These are phyloP conservation scores for Neria commutata DNA, from an alignment of 2,888 invertebrate genomes.

Conservation along the genomic window DNA sequence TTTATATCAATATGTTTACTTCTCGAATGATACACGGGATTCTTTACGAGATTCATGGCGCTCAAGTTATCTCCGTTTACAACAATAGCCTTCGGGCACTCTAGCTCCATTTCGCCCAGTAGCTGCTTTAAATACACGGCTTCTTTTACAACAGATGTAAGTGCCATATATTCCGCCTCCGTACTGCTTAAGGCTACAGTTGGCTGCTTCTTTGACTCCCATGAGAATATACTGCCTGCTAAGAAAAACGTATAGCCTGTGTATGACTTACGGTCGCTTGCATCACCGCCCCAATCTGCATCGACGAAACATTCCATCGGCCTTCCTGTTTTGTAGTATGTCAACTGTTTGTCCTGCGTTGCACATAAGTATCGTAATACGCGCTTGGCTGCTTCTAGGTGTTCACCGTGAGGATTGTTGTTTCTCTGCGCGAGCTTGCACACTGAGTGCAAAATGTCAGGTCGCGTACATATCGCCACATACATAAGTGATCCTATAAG, in stretches of 20 bases:
- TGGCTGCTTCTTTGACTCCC: no score
- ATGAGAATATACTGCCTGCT: no score
- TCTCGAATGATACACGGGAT: constrained; percentile 19
- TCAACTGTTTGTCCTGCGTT: constrained; percentile 25
- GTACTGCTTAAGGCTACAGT: no score
- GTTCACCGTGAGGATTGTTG: constrained; percentile 29
- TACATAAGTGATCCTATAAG: constrained; percentile 27
- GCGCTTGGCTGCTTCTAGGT: constrained; percentile 26
- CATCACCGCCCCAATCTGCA: constrained; percentile 33
- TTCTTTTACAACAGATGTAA: no score
- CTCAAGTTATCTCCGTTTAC: constrained; percentile 24
- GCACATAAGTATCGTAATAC: constrained; percentile 30
- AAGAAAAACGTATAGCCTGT: not conserved
- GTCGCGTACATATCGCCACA: constrained; percentile 22
- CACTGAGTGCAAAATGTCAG: constrained; percentile 31
- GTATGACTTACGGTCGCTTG: constrained; percentile 30
- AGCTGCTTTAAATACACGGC: no score
- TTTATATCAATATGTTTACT: constrained; percentile 26
- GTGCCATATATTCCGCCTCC: constrained; percentile 1
- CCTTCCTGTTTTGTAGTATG: constrained; percentile 25
- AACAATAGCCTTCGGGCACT: no score
- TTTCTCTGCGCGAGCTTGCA: constrained; percentile 32
- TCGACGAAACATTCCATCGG: constrained; percentile 29
- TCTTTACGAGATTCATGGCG: constrained; percentile 23
- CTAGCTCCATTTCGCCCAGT: no score